phyloP scores from a whole-genome alignment of 1,140 invertebrate genomes.

The Platyura marginata region DNA sequence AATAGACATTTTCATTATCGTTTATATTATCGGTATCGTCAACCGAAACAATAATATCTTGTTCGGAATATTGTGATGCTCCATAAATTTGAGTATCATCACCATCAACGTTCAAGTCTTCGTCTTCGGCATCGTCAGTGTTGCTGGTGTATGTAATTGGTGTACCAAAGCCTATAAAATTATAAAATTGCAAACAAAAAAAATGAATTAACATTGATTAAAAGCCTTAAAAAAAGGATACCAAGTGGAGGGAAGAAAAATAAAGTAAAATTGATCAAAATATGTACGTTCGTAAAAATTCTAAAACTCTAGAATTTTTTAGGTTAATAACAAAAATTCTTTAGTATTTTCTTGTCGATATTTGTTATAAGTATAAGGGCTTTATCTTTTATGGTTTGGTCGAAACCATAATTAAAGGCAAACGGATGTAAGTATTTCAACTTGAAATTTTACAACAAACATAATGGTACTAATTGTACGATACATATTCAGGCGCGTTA shows the following conservation, averaged over 20 bases:
- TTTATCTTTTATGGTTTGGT: no score
- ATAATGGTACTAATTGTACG: no score
- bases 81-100: constrained; percentile 61
- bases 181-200: background rate
- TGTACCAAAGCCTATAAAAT: background rate
- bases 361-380: background rate
- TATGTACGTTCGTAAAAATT: no score
- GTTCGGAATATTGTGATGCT: constrained; percentile 62
- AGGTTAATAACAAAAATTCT: no score
- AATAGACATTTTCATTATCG: constrained; percentile 13
- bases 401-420: no score
- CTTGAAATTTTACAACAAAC: no score
- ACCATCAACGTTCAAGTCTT: constrained; percentile 59
- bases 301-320: no score
- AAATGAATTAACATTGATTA: background rate
- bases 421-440: no score
- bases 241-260: no score
- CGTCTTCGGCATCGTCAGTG: constrained; percentile 56
- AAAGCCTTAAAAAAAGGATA: no score
- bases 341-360: background rate
- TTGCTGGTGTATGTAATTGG: constrained; percentile 10
- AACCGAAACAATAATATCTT: constrained; percentile 42
- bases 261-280: no score
- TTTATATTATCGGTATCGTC: constrained; percentile 27
- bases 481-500: no score